phyloP scores from a whole-genome alignment of 2,797 vertebrate genomes.

The Cheirogaleus major region DNA sequence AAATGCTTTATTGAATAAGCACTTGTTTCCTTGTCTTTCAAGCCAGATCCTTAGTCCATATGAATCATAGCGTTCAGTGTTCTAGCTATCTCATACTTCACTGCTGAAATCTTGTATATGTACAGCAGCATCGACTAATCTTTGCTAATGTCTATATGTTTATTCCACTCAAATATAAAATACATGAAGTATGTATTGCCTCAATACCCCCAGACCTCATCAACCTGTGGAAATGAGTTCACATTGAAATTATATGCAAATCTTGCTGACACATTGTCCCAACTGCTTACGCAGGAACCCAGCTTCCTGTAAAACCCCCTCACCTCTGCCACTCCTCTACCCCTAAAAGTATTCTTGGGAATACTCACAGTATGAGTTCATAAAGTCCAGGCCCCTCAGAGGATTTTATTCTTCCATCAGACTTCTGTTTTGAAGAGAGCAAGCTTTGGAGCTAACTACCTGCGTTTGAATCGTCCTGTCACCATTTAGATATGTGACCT shows the following conservation, averaged over 20 bases:
- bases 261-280: background rate
- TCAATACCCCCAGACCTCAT: background rate
- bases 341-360: background rate
- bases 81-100: background rate
- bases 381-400: background rate
- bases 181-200: background rate
- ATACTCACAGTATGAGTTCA: background rate
- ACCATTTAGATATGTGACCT: background rate
- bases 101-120: background rate
- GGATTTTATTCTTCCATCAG: background rate
- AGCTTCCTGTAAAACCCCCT: background rate
- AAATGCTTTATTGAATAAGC: slow-evolving; percentile 19
- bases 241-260: background rate
- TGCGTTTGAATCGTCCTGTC: background rate
- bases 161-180: background rate
- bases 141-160: background rate
- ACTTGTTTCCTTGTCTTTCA: background rate
- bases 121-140: background rate
- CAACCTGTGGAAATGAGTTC: background rate
- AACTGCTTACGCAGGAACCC: background rate
- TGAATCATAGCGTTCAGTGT: background rate
- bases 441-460: background rate
- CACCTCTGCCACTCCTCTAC: background rate
- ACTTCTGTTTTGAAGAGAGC: background rate
- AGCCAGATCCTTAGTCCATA: background rate